These are phyloP conservation scores for Scaptomyza montana DNA, from an alignment of 1,140 invertebrate genomes.

Conservation along the genomic window DNA sequence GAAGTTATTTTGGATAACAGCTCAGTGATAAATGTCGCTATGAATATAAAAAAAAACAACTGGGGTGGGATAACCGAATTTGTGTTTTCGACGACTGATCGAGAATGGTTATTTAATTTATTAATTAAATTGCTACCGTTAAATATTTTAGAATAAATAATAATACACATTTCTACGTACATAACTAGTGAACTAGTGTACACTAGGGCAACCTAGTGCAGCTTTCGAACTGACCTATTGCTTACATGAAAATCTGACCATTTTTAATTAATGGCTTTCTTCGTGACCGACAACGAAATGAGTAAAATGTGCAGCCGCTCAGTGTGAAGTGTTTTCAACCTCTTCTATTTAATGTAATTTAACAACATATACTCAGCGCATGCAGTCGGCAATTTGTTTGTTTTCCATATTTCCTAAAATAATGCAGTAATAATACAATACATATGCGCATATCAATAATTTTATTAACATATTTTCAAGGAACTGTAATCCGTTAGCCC, in stretches of 20 bases:
- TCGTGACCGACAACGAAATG: slow-evolving; percentile 44
- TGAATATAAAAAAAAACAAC: slow-evolving; percentile 36
- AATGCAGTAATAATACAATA: slow-evolving; percentile 29
- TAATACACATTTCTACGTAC: too few relatives aligned
- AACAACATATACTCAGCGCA: slow-evolving; percentile 55
- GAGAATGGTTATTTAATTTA: not conserved
- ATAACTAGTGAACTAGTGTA: too few relatives aligned
- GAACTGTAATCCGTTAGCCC: slow-evolving; percentile 18
- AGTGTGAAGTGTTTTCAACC: slow-evolving; percentile 16
- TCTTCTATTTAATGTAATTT: not conserved
- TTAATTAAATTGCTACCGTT: too few relatives aligned
- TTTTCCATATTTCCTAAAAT: slow-evolving; percentile 7
- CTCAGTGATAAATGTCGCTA: slow-evolving; percentile 31
- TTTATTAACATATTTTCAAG: slow-evolving; percentile 64
- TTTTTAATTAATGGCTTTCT: slow-evolving; percentile 74
- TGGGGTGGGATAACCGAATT: not conserved
- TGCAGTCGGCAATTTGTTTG: slow-evolving; percentile 62
- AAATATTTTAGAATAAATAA: too few relatives aligned
- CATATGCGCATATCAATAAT: slow-evolving; percentile 43
- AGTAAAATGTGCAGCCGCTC: slow-evolving; percentile 20
- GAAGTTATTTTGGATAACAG: slow-evolving; percentile 49
- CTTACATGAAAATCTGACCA: slow-evolving; percentile 32
- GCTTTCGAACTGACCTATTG: too few relatives aligned
- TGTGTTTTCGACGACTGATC: slow-evolving; percentile 23
- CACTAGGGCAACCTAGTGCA: too few relatives aligned